Evolutionary conservation across 2,113 vertebrate species (phyloP), one percentile per base, ranked within the genome.

Genomic region (Dromiciops gliroides): DNA sequence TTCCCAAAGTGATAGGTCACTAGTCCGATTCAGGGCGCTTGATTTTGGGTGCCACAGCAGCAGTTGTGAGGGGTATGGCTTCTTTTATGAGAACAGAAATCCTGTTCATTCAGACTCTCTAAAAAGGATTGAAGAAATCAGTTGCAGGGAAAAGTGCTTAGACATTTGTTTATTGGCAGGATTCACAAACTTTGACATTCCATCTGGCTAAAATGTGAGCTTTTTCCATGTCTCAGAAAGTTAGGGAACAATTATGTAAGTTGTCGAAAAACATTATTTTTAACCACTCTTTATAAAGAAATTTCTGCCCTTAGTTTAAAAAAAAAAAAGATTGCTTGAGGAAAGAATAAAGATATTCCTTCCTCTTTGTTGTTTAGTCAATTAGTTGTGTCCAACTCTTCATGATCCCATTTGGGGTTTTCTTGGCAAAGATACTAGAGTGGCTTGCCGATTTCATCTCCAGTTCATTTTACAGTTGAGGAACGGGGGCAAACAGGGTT

Each of bases 201-300:
- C 93, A 97, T 97, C 97, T 97, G 97, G 97, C 97, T 96, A 95
- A 95, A 95, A 83, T 92, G 44, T 92, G 91, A 94, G 94, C 16
- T 95, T 97, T 97, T 96, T 97, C 90, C 75, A 91, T 91, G 94
- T 95, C 97, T 96, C 96, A 96, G 95, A 97, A 95, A 95, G 95
- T 94, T 96, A 94, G 91, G 83, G 93, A 97, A 97, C 96, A 97
- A 96, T 97, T 97, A 97, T 95, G 90, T 97, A 97, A 98, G 95
- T 93, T 53, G 28, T 93, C 97, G 94, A 95, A 97, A 94, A 50
- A 95, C 95, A 96, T 97, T 96, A 95, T 97, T 98, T 97, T 96
- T 96, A 94, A 91, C 22, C 92, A 37, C 51, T 93, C 26, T 97
- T 97, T 88, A 89, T 95, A 51, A 22, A 94, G 51, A 93, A 93